Evolutionary conservation across 2,113 vertebrate species (phyloP).

Genomic region (Xyrauchen texanus): DNA sequence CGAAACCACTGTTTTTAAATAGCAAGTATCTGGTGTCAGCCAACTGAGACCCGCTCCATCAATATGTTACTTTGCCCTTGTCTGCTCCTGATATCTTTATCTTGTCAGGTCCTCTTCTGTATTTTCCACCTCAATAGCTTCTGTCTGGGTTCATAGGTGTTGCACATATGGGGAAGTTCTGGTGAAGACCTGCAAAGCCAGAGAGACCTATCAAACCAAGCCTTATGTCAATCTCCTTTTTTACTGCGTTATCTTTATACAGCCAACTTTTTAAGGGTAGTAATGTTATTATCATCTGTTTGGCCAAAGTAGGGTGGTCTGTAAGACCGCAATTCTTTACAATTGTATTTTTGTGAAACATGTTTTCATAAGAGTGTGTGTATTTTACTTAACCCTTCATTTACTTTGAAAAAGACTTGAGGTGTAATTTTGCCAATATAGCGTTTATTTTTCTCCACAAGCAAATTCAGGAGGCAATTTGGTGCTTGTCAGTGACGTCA

Average conservation of each 20-base stretch:
- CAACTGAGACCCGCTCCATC: constrained; percentile 70
- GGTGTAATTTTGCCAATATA: constrained; percentile 6
- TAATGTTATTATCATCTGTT: constrained; percentile 65
- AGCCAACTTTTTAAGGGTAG: constrained; percentile 63
- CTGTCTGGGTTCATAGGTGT: constrained; percentile 62
- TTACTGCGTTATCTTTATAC: constrained; percentile 66
- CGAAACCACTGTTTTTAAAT: constrained; percentile 78
- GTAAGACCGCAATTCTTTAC: background rate
- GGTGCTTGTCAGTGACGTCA: constrained; percentile 14
- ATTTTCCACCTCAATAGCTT: constrained; percentile 73
- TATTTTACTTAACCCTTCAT: constrained; percentile 15
- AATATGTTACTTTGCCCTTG: constrained; percentile 78
- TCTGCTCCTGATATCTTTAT: constrained; percentile 77
- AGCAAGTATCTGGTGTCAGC: constrained; percentile 77
- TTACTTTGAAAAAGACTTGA: background rate
- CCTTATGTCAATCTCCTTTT: constrained; percentile 67
- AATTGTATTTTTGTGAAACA: background rate
- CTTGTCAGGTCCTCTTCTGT: constrained; percentile 72
- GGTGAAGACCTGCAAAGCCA: constrained; percentile 52
- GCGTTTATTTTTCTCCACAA: constrained; percentile 4
- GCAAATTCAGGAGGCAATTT: constrained; percentile 26
- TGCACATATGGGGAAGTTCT: constrained; percentile 66
- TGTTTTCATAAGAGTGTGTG: constrained; percentile 2
- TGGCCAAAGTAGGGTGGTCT: constrained; percentile 51
- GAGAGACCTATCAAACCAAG: constrained; percentile 32